phyloP scores from a whole-genome alignment of 2,888 invertebrate genomes.

The Plutella xylostella region DNA sequence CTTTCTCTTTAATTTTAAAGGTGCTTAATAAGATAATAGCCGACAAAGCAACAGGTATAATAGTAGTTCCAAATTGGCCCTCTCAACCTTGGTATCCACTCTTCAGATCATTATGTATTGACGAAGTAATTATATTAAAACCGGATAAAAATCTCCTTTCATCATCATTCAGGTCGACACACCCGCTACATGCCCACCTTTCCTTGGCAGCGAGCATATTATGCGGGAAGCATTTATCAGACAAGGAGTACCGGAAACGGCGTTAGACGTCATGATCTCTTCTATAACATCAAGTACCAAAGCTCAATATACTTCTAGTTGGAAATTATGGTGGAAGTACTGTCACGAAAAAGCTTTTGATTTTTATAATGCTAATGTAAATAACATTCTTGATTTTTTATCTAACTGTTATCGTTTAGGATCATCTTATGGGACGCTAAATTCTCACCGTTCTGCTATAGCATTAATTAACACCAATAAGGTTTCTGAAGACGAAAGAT shows the following conservation, averaged over 20 bases:
- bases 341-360: constrained; percentile 7
- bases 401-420: background rate
- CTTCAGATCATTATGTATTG: background rate
- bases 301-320: constrained; percentile 12
- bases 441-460: constrained; percentile 6
- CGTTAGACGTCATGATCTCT: constrained; percentile 2
- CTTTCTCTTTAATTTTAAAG: background rate
- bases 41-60: background rate
- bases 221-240: constrained; percentile 1
- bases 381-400: background rate
- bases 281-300: constrained; percentile 1
- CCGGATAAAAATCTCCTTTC: too few species aligned
- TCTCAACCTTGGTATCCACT: background rate
- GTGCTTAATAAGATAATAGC: background rate
- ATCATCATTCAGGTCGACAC: background rate
- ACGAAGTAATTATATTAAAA: background rate
- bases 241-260: background rate
- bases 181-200: background rate
- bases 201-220: constrained; percentile 11
- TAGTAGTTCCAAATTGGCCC: background rate
- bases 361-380: background rate
- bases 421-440: constrained; percentile 4
- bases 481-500: constrained; percentile 1
- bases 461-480: constrained; percentile 4
- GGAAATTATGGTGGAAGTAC: constrained; percentile 14